Percentiles rank a stretch among this genome's conserved stretches.
Conservation (phyloP, 2,888 invertebrate species). For the Drosophila recens region DNA sequence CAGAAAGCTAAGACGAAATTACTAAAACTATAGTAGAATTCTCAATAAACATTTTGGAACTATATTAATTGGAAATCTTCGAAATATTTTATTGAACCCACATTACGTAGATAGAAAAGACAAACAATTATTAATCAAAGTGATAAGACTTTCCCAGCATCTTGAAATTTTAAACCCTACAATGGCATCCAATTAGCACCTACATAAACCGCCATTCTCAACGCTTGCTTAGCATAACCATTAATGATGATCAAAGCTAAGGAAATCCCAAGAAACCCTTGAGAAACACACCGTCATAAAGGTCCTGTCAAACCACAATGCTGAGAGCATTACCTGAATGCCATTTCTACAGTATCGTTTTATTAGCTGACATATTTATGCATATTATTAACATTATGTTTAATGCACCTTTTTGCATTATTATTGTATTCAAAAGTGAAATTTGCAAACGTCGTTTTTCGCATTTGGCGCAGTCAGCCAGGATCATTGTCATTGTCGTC, state of each 20-base stretch:
- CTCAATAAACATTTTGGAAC: no score
- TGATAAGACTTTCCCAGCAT: slow-evolving; percentile 25
- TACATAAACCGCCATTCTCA: slow-evolving; percentile 62
- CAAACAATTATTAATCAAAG: slow-evolving; percentile 1
- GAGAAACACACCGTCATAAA: slow-evolving; percentile 26
- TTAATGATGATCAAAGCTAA: slow-evolving; percentile 18
- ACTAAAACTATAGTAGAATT: no score
- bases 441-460: slow-evolving; percentile 42
- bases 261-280: not conserved
- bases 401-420: slow-evolving; percentile 49
- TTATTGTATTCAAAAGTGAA: slow-evolving; percentile 39
- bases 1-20: no score
- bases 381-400: slow-evolving; percentile 77
- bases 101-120: no score
- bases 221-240: slow-evolving; percentile 18
- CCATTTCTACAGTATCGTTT: slow-evolving; percentile 40
- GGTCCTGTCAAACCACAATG: slow-evolving; percentile 33
- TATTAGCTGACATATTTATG: slow-evolving; percentile 81
- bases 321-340: slow-evolving; percentile 28
- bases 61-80: no score
- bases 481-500: slow-evolving; percentile 44
- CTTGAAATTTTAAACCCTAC: slow-evolving; percentile 31
- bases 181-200: slow-evolving; percentile 75
- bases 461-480: slow-evolving; percentile 23
- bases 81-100: no score